Conservation (phyloP, 2,797 vertebrate species). For the Gymnodraco acuticeps region DNA sequence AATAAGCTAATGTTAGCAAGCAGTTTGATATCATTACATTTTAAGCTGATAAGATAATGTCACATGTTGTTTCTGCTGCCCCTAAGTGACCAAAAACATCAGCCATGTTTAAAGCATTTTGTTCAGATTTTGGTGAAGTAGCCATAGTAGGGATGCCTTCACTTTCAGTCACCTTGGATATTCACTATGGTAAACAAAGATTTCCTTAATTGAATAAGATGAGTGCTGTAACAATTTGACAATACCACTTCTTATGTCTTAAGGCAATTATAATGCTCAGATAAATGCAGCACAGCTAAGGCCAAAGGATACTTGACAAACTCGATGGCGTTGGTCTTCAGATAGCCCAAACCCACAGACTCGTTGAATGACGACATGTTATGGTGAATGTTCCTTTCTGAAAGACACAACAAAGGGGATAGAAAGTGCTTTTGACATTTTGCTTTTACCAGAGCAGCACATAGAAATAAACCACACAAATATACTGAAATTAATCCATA, state of each 20-base stretch:
- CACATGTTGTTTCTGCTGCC: too few relatives aligned
- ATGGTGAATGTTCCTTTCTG: slow-evolving; percentile 96
- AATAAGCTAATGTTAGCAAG: not conserved
- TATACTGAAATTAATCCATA: not conserved
- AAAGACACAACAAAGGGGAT: slow-evolving; percentile 16
- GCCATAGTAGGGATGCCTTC: not conserved
- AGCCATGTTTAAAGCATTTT: too few relatives aligned
- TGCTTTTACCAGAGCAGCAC: not conserved
- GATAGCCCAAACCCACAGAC: slow-evolving; percentile 95
- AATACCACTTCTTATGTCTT: not conserved
- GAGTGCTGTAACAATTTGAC: not conserved
- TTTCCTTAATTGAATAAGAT: not conserved
- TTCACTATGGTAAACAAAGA: not conserved
- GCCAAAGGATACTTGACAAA: slow-evolving; percentile 99
- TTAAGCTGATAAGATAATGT: too few relatives aligned
- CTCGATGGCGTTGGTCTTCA: slow-evolving; percentile 98
- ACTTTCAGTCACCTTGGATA: not conserved
- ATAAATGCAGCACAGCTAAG: not conserved
- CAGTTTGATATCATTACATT: too few relatives aligned
- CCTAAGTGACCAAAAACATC: too few relatives aligned
- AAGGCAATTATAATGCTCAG: not conserved
- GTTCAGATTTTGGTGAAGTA: too few relatives aligned
- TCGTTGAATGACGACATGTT: slow-evolving; percentile 99
- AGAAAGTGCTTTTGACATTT: not conserved
- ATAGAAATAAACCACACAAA: not conserved